Base-by-base conservation (phyloP, 2,888 invertebrate species). In the Amphipyra berbera region DNA sequence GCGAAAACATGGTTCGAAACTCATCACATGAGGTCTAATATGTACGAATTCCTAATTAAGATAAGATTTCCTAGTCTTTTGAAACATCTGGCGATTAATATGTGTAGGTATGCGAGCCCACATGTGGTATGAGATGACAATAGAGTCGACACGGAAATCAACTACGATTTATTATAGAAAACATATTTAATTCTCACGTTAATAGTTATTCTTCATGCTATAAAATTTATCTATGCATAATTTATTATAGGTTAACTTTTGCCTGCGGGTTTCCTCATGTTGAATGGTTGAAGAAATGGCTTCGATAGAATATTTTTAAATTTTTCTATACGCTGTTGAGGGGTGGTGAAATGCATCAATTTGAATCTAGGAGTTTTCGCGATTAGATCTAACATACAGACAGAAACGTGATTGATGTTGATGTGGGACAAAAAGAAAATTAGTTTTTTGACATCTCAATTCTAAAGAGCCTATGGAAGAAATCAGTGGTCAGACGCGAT, bases 171-270 rank as follows among this genome's bases (percentile, higher is more conserved):
- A 81, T 81, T 68, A 79, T 33, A 62, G 60, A 64, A 76, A 78
- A 79, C 73, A 76, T 81, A 68, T 79, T 73, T 78, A 81, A 81
- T 81, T 81, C 64, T 76, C 68, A 65, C 61, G 49, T 73, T 81
- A 75, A 73, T 21, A 21, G 21, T n/a, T 73, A 60, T 64, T 50
- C 44, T 60, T 49, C 27, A 38, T 52, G 38, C 57, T 40, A 67
- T 79, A 73, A 81, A 80, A 64, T 52, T n/a, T 61, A 58, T 57
- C 37, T 55, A 50, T 59, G 54, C 38, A 73, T 81, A 68, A 73
- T 78, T 79, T 81, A 73, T 66, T 58, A 52, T n/a, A n/a, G 37
- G 53, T 71, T 49, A 56, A 8, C 35, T 54, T 60, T 69, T 47
- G 35, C 38, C 10, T 61, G 49, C 54, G 42, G 48, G 61, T 15